Percentiles rank a stretch among this genome's conserved stretches.
Evolutionary conservation across 2,113 vertebrate genomes (phyloP).

Genomic region (Boleophthalmus pectinirostris): DNA sequence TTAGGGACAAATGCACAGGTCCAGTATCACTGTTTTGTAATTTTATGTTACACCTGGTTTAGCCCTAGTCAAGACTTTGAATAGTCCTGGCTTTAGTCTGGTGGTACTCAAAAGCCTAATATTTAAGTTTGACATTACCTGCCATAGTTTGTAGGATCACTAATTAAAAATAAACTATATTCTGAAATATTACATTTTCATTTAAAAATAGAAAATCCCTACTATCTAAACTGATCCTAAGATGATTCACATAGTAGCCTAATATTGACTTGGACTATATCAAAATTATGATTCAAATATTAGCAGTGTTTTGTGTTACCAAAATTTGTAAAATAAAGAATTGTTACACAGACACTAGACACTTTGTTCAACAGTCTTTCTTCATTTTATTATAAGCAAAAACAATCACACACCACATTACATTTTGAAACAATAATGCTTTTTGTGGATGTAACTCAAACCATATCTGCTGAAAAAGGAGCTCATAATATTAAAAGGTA

Average conservation of each 20-base stretch:
- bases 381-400: conserved; percentile 73
- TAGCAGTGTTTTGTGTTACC: neutral
- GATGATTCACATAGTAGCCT: neutral
- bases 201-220: neutral
- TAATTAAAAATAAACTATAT: neutral
- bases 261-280: too few species aligned
- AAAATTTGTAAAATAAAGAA: neutral
- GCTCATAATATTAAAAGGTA: conserved; percentile 59
- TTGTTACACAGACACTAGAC: neutral
- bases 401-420: conserved; percentile 72
- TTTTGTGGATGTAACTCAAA: conserved; percentile 69
- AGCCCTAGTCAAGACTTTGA: too few species aligned
- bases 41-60: too few species aligned
- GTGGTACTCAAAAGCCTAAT: too few species aligned
- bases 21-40: too few species aligned
- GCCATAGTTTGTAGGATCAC: too few species aligned
- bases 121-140: too few species aligned
- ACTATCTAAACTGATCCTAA: neutral
- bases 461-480: conserved; percentile 53
- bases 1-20: too few species aligned
- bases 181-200: neutral
- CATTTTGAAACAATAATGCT: conserved; percentile 66
- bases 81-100: too few species aligned
- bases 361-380: conserved; percentile 58
- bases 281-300: too few species aligned